Evolutionary conservation across 2,797 vertebrate genomes (phyloP).

Genomic region (Geotrypetes seraphini): DNA sequence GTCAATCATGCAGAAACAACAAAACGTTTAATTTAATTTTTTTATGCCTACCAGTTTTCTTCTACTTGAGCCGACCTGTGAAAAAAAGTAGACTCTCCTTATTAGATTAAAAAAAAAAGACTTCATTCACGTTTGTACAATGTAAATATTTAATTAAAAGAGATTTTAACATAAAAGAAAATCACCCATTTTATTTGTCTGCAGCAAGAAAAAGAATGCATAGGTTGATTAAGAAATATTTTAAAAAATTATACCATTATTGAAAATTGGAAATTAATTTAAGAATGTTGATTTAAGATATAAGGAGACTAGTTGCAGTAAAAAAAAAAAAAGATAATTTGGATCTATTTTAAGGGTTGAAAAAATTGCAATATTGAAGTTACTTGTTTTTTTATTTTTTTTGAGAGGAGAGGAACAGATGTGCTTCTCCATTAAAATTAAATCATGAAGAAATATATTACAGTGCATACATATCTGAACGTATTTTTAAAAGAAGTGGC

Average conservation of each 20-base stretch:
- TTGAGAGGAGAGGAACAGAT: too few species aligned
- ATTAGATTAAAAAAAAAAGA: conserved; percentile 32
- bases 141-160: conserved; percentile 60
- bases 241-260: conserved; percentile 18
- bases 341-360: too few species aligned
- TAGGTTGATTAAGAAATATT: not conserved
- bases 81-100: conserved; percentile 38
- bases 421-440: too few species aligned
- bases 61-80: conserved; percentile 30
- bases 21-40: conserved; percentile 68
- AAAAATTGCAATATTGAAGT: too few species aligned
- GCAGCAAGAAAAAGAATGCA: conserved; percentile 10
- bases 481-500: too few species aligned
- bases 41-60: conserved; percentile 54
- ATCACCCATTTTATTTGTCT: conserved; percentile 32
- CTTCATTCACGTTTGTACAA: conserved; percentile 51
- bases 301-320: too few species aligned
- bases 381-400: too few species aligned
- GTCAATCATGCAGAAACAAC: conserved; percentile 60
- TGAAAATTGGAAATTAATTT: conserved; percentile 1
- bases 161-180: conserved; percentile 54
- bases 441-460: too few species aligned
- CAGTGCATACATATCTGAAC: too few species aligned
- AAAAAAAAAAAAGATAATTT: too few species aligned
- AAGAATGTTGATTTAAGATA: too few species aligned